These are phyloP conservation scores for Nudaria mundana DNA, from an alignment of 2,888 invertebrate genomes.

Conservation along the genomic window DNA sequence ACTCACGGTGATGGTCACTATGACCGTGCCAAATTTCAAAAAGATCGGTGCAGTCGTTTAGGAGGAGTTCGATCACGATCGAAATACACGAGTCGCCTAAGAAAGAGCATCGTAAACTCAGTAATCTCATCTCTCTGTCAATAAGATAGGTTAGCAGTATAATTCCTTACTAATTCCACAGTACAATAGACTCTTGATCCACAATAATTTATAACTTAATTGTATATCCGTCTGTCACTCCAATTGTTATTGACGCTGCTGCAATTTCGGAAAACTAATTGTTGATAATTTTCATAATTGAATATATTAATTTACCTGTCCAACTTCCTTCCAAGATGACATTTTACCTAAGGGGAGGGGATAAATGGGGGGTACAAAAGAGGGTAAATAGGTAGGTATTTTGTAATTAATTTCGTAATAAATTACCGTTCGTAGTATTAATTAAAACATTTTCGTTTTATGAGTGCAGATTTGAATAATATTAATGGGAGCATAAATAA, in stretches of 20 bases:
- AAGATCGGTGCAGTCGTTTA: too few species aligned
- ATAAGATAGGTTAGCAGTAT: too few species aligned
- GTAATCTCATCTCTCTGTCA: too few species aligned
- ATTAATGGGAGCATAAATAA: constrained; percentile 1
- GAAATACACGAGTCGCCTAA: too few species aligned
- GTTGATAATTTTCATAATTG: constrained; percentile 33
- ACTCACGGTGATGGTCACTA: too few species aligned
- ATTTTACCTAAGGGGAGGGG: constrained; percentile 17
- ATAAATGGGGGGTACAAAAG: constrained; percentile 5
- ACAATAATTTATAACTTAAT: constrained; percentile 28
- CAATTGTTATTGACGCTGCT: constrained; percentile 34
- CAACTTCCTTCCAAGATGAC: constrained; percentile 18
- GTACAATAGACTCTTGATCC: too few species aligned
- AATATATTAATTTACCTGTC: constrained; percentile 35
- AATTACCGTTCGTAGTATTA: constrained; percentile 19
- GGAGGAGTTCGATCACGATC: too few species aligned
- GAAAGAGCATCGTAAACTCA: too few species aligned
- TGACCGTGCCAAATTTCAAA: too few species aligned
- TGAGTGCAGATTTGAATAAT: constrained; percentile 7
- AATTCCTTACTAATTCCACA: too few species aligned
- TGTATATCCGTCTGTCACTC: constrained; percentile 31
- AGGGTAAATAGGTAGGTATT: too few species aligned
- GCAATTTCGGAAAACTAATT: constrained; percentile 37
- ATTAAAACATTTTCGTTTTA: constrained; percentile 29
- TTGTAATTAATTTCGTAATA: constrained; percentile 36